Conservation (phyloP, 2,888 invertebrate genomes). For the Apocheima hispidaria region DNA sequence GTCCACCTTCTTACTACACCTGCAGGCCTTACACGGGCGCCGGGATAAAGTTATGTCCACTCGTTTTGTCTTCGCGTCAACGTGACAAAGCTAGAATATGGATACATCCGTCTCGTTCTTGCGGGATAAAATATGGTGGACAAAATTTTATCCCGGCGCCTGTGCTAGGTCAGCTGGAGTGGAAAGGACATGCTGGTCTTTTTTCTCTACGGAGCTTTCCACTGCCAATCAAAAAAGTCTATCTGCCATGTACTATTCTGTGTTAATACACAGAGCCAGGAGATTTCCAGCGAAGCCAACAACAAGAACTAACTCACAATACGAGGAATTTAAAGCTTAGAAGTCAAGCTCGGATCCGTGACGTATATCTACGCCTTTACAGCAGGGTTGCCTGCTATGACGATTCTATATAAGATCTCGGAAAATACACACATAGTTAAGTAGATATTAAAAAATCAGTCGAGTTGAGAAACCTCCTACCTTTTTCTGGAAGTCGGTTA, state of each 20-base stretch:
- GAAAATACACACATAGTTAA: too few species aligned
- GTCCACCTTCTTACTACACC: too few species aligned
- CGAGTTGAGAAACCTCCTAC: too few species aligned
- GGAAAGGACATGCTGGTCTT: not conserved
- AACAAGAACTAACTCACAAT: conserved; percentile 32
- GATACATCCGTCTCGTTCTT: too few species aligned
- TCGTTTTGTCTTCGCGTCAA: too few species aligned
- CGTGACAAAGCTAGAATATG: too few species aligned
- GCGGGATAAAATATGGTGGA: too few species aligned
- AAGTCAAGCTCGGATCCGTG: conserved; percentile 27
- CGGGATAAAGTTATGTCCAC: too few species aligned
- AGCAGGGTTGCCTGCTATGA: not conserved
- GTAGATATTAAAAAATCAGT: too few species aligned
- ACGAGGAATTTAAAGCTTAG: conserved; percentile 29
- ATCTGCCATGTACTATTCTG: conserved; percentile 5
- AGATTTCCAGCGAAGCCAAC: conserved; percentile 30
- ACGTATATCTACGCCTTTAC: not conserved
- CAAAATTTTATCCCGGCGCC: not conserved
- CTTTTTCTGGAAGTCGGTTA: too few species aligned
- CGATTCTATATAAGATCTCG: too few species aligned
- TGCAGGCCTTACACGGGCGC: too few species aligned
- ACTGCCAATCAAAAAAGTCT: not conserved
- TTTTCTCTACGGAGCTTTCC: not conserved
- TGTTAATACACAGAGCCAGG: conserved; percentile 19
- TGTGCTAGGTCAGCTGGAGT: not conserved